A percentile compares a stretch with the other conserved stretches of the same genome.
Evolutionary conservation across 2,888 invertebrate species (phyloP).

Genomic region (Drosophila colorata): DNA sequence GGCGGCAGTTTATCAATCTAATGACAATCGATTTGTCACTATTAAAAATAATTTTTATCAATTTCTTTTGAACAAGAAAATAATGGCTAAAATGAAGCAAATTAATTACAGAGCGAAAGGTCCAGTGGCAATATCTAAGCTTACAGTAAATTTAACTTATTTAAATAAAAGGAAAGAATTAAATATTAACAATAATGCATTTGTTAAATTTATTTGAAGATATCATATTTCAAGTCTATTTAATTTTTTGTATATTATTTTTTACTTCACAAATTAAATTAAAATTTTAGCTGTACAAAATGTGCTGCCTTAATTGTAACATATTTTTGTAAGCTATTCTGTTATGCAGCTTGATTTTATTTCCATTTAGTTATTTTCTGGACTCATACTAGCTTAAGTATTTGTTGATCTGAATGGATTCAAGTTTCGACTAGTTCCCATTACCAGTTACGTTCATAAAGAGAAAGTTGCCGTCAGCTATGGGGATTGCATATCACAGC

Average conservation of each 20-base stretch:
- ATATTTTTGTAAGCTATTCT: not conserved
- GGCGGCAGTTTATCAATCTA: conserved; percentile 47
- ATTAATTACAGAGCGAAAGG: conserved; percentile 24
- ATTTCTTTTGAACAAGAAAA: conserved; percentile 15
- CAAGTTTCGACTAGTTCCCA: not conserved
- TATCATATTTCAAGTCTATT: too few relatives aligned
- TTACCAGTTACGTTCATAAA: not conserved
- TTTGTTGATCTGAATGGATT: conserved; percentile 6
- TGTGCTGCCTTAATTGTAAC: not conserved
- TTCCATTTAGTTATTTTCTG: not conserved
- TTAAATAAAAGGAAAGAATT: not conserved
- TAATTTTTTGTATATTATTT: too few relatives aligned
- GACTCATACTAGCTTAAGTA: not conserved
- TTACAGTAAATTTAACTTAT: not conserved
- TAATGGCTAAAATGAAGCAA: conserved; percentile 19
- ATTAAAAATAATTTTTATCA: conserved; percentile 47
- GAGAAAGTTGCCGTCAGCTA: not conserved
- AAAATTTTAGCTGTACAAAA: not conserved
- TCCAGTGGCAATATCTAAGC: conserved; percentile 6
- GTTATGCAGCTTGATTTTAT: not conserved
- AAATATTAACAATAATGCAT: too few relatives aligned
- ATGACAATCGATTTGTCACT: conserved; percentile 57
- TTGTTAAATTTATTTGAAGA: too few relatives aligned
- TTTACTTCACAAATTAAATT: too few relatives aligned
- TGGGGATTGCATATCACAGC: conserved; percentile 11